These are phyloP conservation scores for Parotocinclus haroldoi DNA, from an alignment of 2,797 vertebrate species.

Conservation along the genomic window DNA sequence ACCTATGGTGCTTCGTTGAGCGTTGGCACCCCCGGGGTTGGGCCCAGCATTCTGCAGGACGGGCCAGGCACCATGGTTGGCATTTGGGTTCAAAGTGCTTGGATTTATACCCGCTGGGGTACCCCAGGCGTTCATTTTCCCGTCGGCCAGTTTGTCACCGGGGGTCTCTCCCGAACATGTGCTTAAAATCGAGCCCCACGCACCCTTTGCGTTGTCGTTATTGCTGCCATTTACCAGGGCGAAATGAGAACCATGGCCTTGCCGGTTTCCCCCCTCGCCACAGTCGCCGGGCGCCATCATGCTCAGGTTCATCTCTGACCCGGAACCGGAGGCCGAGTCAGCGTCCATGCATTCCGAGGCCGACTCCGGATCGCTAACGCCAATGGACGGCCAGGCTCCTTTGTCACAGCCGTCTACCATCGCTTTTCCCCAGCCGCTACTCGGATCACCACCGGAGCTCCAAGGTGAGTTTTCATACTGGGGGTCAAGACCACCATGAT, in stretches of 20 bases:
- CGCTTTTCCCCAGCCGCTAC: constrained; percentile 91
- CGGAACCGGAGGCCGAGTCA: constrained; percentile 87
- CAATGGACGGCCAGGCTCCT: constrained; percentile 77
- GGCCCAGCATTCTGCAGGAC: constrained; percentile 78
- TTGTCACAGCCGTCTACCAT: constrained; percentile 82
- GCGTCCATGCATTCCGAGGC: constrained; percentile 93
- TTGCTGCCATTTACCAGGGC: constrained; percentile 78
- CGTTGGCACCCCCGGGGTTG: constrained; percentile 77
- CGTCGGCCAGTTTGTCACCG: constrained; percentile 72
- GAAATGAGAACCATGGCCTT: constrained; percentile 68
- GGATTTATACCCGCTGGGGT: constrained; percentile 86
- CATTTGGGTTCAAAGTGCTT: constrained; percentile 93
- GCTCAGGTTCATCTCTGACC: constrained; percentile 86
- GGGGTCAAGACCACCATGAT: constrained; percentile 85
- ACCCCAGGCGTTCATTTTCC: constrained; percentile 85
- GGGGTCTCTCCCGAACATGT: constrained; percentile 78
- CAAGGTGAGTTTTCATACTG: constrained; percentile 95
- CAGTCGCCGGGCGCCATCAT: constrained; percentile 78
- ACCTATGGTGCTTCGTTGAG: constrained; percentile 81
- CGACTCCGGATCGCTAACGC: constrained; percentile 86
- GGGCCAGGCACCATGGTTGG: constrained; percentile 95
- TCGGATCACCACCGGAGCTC: constrained; percentile 86
- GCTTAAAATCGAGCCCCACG: constrained; percentile 79
- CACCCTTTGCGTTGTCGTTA: constrained; percentile 80
- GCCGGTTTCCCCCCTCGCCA: constrained; percentile 66